A percentile compares a stretch with the other conserved stretches of the same genome.
Evolutionary conservation across 2,797 vertebrate species (phyloP).

Genomic region (Mastacembelus armatus): DNA sequence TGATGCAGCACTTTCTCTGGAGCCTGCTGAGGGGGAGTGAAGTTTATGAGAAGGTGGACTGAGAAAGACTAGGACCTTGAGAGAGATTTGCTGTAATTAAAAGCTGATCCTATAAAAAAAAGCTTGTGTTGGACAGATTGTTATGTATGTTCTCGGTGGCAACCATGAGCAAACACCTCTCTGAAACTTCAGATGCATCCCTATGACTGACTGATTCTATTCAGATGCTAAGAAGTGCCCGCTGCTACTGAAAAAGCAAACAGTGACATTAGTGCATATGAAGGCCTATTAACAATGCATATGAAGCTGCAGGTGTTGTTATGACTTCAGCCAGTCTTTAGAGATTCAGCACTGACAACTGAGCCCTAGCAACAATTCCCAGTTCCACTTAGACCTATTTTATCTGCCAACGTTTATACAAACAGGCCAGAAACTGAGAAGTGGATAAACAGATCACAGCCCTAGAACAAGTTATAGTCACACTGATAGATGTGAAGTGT

Average conservation of each 20-base stretch:
- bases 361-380: conserved; percentile 69
- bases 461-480: conserved; percentile 23
- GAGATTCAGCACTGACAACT: conserved; percentile 56
- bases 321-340: conserved; percentile 65
- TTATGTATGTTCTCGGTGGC: conserved; percentile 9
- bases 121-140: not conserved
- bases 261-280: conserved; percentile 29
- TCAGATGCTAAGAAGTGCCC: conserved; percentile 2
- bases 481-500: conserved; percentile 32
- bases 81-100: conserved; percentile 44
- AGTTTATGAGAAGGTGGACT: conserved; percentile 40
- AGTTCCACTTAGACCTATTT: conserved; percentile 29
- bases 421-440: conserved; percentile 33
- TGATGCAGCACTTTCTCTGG: conserved; percentile 80
- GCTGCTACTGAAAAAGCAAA: conserved; percentile 37
- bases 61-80: conserved; percentile 45
- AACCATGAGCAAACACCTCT: not conserved
- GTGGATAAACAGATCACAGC: conserved; percentile 23
- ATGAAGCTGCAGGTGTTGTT: conserved; percentile 61
- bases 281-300: conserved; percentile 11
- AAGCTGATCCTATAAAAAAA: conserved; percentile 39
- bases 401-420: conserved; percentile 31
- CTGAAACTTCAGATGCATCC: conserved; percentile 8
- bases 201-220: conserved; percentile 20
- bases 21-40: conserved; percentile 48